A percentile compares a stretch with the other conserved stretches of the same genome.
Conservation (phyloP, 1,140 invertebrate genomes). For the Acromyrmex heyeri region DNA sequence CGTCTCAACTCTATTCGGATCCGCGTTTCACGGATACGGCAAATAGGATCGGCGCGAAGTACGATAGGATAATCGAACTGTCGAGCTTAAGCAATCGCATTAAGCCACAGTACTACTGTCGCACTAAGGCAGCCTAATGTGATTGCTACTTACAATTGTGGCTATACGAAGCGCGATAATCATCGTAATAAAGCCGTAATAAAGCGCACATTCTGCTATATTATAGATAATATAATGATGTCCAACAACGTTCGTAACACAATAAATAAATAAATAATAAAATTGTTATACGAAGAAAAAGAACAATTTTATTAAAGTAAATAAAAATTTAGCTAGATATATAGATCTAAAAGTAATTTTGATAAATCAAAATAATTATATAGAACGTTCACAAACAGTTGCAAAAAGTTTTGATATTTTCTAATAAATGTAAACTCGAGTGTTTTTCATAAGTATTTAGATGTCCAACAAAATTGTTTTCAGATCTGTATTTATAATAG, state of each 20-base stretch:
- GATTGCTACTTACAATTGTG: slow-evolving; percentile 64
- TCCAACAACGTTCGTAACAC: not conserved
- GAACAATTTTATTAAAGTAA: no score
- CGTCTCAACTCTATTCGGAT: slow-evolving; percentile 21
- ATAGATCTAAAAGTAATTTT: no score
- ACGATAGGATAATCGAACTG: slow-evolving; percentile 67
- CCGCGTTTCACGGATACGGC: slow-evolving; percentile 47
- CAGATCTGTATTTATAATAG: no score
- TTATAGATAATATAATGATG: not conserved
- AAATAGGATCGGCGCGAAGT: slow-evolving; percentile 30
- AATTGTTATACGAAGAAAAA: not conserved
- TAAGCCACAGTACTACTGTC: slow-evolving; percentile 43
- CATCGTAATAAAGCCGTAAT: not conserved
- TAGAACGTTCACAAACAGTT: no score
- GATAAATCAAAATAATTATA: no score
- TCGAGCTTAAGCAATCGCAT: slow-evolving; percentile 64
- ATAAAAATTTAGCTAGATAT: no score
- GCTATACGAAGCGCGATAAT: not conserved
- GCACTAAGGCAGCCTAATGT: slow-evolving; percentile 26
- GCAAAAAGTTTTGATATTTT: no score
- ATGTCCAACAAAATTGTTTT: no score
- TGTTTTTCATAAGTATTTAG: no score
- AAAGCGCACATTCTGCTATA: not conserved
- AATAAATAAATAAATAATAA: not conserved
- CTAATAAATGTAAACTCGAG: no score